Conservation (phyloP, 53 echinoderm and acorn worm species). For the Luidia sarsii region DNA sequence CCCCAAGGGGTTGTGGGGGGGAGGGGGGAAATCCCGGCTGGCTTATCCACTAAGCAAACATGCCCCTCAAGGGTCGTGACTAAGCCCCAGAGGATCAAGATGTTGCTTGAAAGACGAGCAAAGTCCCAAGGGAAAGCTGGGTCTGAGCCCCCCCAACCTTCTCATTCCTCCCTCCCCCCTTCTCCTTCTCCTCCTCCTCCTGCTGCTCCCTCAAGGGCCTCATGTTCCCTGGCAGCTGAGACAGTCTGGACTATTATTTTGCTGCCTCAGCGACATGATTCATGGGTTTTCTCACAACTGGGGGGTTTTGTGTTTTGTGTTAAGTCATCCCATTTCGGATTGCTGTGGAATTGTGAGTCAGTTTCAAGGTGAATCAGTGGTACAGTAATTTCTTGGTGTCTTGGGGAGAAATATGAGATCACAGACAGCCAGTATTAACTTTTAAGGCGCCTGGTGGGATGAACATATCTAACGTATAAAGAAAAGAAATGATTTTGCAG, state of each 20-base stretch:
- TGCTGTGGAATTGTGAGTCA: not conserved
- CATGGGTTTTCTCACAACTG: constrained; percentile 21
- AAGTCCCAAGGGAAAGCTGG: constrained; percentile 24
- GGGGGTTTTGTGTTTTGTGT: constrained; percentile 10
- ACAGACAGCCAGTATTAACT: too few species aligned
- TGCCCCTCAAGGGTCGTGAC: not conserved
- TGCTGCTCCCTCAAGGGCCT: too few species aligned
- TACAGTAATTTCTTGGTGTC: too few species aligned
- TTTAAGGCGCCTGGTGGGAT: too few species aligned
- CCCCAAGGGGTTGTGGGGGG: too few species aligned
- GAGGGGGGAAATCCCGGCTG: not conserved
- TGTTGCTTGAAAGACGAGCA: constrained; percentile 26
- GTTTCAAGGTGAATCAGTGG: too few species aligned
- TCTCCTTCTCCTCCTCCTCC: too few species aligned
- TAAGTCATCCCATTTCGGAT: constrained; percentile 9
- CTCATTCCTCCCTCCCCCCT: too few species aligned
- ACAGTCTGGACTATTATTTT: constrained; percentile 17
- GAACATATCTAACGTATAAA: too few species aligned
- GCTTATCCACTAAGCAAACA: constrained; percentile 36
- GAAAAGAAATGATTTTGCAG: too few species aligned
- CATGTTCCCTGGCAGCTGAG: not conserved
- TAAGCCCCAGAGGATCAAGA: not conserved
- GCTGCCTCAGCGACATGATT: constrained; percentile 14
- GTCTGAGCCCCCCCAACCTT: constrained; percentile 27
- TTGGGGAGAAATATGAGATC: too few species aligned